Evolutionary conservation across 2,888 invertebrate genomes (phyloP), one percentile per base, ranked within the genome.

Genomic region (Corbicula japonica): DNA sequence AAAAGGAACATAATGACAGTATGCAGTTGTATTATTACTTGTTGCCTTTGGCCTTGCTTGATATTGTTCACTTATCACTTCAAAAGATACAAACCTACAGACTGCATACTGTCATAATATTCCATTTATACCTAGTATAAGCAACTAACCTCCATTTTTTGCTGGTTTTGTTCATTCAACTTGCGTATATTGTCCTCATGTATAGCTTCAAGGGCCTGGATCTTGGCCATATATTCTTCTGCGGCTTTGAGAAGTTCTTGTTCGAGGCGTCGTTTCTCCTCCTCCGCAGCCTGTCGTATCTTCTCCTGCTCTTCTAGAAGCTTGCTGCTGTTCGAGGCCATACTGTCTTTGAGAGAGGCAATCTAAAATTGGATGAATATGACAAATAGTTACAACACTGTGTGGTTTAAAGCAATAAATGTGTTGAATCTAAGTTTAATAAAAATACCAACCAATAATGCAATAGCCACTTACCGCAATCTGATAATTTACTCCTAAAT

Each of bases 201-300:
- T 18, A 76, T 71, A 5, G 72, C 70, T 71, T 91, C 90, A 81
- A 92, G 80, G 23, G 78, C 65, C 41, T 78, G 76, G 18, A 92
- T 87, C 72, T 91, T 89, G 35, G 76, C 68, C 32, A 88, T 83
- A 62, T 90, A 89, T 30, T 91, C 91, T 10, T 89, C 84, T 1
- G 88, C 87, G 5, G 89, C 86, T 44, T 86, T 86, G 32, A 86
- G 70, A 80, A 92, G 79, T 65, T 91, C 89, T 35, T 86, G 69
- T 70, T 87, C 81, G 41, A 93, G 83, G 21, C 80, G 75, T 34
- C 80, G 75, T 34, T 83, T 84, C 77, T 92, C 91, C 5, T 69
- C 87, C 38, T 90, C 91, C 10, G 87, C 82, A 41, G 89, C 87
- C 32, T 71, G 70, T 38, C 82, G 76, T 30, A 91, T 66, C 54